Percentiles rank a stretch among this genome's conserved stretches.
Evolutionary conservation across 1,140 invertebrate species (phyloP).

Genomic region (Ceratina calcarata): DNA sequence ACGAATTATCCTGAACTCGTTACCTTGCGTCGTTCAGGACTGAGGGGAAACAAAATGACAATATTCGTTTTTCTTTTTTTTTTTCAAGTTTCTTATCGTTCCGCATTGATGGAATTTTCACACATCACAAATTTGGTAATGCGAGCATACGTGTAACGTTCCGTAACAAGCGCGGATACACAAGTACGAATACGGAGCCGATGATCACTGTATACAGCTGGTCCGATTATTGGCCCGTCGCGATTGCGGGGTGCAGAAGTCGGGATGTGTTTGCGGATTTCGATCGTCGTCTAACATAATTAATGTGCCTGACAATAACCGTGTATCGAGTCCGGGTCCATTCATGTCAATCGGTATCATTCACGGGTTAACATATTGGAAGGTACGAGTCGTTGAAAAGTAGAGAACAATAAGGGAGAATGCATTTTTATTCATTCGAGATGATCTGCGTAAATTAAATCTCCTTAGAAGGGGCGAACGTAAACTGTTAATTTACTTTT

Average conservation of each 20-base stretch:
- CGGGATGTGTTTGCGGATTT: constrained; percentile 54
- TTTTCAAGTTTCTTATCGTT: background rate
- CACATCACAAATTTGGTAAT: background rate
- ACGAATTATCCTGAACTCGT: constrained; percentile 41
- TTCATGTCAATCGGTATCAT: constrained; percentile 11
- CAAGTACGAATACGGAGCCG: constrained; percentile 11
- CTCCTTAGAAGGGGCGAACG: background rate
- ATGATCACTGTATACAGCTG: constrained; percentile 35
- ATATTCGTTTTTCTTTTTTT: background rate
- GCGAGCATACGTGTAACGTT: background rate
- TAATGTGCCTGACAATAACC: constrained; percentile 44
- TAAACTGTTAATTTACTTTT: too few relatives aligned
- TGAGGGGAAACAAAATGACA: background rate
- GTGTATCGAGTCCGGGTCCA: constrained; percentile 10
- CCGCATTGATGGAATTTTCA: background rate
- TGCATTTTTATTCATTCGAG: background rate
- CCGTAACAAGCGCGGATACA: background rate
- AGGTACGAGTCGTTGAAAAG: too few relatives aligned
- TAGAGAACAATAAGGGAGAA: background rate
- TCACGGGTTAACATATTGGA: constrained; percentile 8
- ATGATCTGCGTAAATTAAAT: background rate
- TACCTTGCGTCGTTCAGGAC: background rate
- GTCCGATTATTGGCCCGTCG: constrained; percentile 38
- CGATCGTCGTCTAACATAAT: constrained; percentile 51
- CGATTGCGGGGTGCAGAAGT: constrained; percentile 48